Evolutionary conservation across 64 coral and sea anemone species (phyloP).

Genomic region (Dendronephthya gigantea): DNA sequence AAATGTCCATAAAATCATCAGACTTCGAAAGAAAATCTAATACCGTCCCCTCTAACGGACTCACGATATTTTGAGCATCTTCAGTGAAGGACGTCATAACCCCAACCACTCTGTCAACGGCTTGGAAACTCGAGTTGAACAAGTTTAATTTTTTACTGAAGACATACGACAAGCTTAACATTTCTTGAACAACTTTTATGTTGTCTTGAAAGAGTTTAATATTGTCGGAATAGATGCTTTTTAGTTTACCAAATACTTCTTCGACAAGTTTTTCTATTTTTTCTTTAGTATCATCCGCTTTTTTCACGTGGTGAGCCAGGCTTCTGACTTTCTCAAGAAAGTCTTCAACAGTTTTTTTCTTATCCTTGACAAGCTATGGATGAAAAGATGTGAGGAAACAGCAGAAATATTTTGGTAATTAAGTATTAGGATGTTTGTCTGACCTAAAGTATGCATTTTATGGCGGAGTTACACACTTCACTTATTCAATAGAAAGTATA

Average conservation of each 20-base stretch:
- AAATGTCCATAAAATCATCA: constrained; percentile 42
- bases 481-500: too few relatives aligned
- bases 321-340: constrained; percentile 45
- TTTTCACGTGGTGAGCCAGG: constrained; percentile 50
- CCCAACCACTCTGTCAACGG: constrained; percentile 49
- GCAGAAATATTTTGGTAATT: too few relatives aligned
- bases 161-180: constrained; percentile 54
- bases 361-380: background rate
- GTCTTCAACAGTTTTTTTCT: constrained; percentile 35
- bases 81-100: constrained; percentile 54
- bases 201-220: constrained; percentile 44
- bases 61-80: constrained; percentile 33
- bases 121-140: constrained; percentile 50
- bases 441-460: too few relatives aligned
- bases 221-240: constrained; percentile 57
- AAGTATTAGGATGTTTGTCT: too few relatives aligned
- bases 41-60: constrained; percentile 48
- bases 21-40: constrained; percentile 54
- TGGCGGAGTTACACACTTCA: too few relatives aligned
- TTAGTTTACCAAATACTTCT: constrained; percentile 60
- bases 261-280: constrained; percentile 57
- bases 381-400: too few relatives aligned
- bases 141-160: constrained; percentile 58
- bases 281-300: constrained; percentile 56
- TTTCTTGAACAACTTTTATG: constrained; percentile 43